These are phyloP conservation scores for Catagonus wagneri DNA, from an alignment of 2,113 vertebrate genomes.

Conservation along the genomic window DNA sequence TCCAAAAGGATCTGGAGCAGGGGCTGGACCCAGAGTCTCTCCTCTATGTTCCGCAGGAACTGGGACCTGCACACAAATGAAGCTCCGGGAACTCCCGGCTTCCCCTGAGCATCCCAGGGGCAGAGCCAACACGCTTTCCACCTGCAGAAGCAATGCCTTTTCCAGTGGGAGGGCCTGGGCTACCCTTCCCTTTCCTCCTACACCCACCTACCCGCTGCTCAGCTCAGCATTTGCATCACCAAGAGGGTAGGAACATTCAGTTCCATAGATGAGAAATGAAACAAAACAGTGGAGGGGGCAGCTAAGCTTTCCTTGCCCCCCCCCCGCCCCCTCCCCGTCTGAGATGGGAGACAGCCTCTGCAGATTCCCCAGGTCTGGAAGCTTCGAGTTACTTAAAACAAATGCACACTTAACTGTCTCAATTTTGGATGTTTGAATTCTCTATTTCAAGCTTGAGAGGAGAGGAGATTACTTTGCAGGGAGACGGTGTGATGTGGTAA, in stretches of 20 bases:
- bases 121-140: not conserved
- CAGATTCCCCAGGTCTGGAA: not conserved
- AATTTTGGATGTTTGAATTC: not conserved
- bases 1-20: not conserved
- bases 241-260: not conserved
- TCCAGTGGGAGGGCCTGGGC: not conserved
- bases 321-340: not conserved
- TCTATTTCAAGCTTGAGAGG: constrained; percentile 6
- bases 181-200: rapidly evolving
- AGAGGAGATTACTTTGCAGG: not conserved
- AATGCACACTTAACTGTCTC: not conserved
- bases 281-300: not conserved
- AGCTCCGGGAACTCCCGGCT: too few relatives aligned
- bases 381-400: not conserved
- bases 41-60: not conserved
- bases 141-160: not conserved
- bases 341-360: not conserved
- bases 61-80: not conserved
- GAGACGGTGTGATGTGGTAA: not conserved
- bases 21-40: not conserved
- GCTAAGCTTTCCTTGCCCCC: not conserved
- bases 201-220: rapidly evolving
- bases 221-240: not conserved
- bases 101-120: not conserved
- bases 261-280: not conserved